Base-by-base conservation (phyloP, 2,113 vertebrate species). In the Thamnophis sirtalis region DNA sequence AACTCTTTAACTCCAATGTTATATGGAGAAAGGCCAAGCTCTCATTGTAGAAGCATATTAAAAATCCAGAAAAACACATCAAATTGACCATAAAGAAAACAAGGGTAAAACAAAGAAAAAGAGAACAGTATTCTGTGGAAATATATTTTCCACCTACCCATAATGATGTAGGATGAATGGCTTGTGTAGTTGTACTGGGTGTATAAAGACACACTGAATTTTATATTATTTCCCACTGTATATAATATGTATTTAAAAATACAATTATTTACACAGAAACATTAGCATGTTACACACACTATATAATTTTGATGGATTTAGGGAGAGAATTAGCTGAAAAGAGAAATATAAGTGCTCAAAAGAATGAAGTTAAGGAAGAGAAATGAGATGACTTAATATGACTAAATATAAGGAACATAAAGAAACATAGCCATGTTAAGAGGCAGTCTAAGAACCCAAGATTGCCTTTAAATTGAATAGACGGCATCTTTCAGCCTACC, bases 21-120 rank as follows among this genome's bases (percentile, higher is more conserved):
- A 93, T 90, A 92, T 89, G 87, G 92, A 96, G 94, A 95, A 96
- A 95, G 54, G 90, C 94, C 95, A 94, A 80, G 73, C 43, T 11
- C 26, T 92, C 97, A 97, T 98, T 96, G 91, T 87, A 95, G 94
- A 96, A 38, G 94, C 94, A 96, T 0, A 0, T 89, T 91, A 96
- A 38, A 92, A 90, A 93, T 95, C 88, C 3, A 92, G 94, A 95
- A 95, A 92, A 92, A 93, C 95, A 96, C 13, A 0, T 95, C 95
- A 96, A 95, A 97, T 91, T 92, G 92, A 53, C 2, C 68, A 89
- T 84, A 88, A 91, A n/a, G 63, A 88, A 92, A 97, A 93, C 84
- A 95, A 95, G 94, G 55, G 94, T 84, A 80, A 55, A 22, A 85
- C 28, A 56, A 38, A 95, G 90, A 91, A 22, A 86, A 88, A 94